These are phyloP conservation scores for Pogona vitticeps DNA, from an alignment of 2,113 vertebrate genomes.

Conservation along the genomic window DNA sequence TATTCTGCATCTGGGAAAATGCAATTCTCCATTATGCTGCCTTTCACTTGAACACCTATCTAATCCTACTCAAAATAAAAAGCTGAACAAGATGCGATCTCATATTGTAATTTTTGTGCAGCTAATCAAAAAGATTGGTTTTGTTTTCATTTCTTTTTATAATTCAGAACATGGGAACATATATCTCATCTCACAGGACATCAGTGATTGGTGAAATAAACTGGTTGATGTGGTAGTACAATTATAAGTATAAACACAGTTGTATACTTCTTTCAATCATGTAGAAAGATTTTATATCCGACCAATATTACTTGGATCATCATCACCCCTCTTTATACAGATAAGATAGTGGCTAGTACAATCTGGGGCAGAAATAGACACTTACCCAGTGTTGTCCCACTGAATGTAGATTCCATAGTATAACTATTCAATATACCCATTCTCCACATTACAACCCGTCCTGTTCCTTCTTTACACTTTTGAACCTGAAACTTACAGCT, in stretches of 20 bases:
- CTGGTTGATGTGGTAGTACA: too few relatives aligned
- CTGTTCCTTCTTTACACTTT: slow-evolving; percentile 89
- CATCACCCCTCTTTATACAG: not conserved
- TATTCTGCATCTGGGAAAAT: too few relatives aligned
- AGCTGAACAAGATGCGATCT: too few relatives aligned
- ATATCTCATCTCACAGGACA: not conserved
- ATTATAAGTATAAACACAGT: not conserved
- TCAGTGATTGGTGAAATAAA: too few relatives aligned
- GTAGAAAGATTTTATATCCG: not conserved
- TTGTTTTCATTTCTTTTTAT: too few relatives aligned
- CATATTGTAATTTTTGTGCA: too few relatives aligned
- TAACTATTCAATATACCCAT: slow-evolving; percentile 92
- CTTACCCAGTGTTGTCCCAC: slow-evolving; percentile 89
- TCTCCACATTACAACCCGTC: slow-evolving; percentile 90
- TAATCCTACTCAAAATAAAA: too few relatives aligned
- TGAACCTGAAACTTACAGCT: slow-evolving; percentile 93
- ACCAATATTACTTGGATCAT: not conserved
- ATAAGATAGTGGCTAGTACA: not conserved
- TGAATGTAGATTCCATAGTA: slow-evolving; percentile 91
- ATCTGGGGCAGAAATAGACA: not conserved
- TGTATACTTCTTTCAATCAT: too few relatives aligned
- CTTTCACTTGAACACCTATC: too few relatives aligned
- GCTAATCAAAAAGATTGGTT: too few relatives aligned
- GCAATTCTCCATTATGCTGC: too few relatives aligned
- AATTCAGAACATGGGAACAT: too few relatives aligned